A percentile compares a stretch with the other conserved stretches of the same genome.
Evolutionary conservation across 2,888 invertebrate genomes (phyloP).

Genomic region (Lissocephala sabroskyi): DNA sequence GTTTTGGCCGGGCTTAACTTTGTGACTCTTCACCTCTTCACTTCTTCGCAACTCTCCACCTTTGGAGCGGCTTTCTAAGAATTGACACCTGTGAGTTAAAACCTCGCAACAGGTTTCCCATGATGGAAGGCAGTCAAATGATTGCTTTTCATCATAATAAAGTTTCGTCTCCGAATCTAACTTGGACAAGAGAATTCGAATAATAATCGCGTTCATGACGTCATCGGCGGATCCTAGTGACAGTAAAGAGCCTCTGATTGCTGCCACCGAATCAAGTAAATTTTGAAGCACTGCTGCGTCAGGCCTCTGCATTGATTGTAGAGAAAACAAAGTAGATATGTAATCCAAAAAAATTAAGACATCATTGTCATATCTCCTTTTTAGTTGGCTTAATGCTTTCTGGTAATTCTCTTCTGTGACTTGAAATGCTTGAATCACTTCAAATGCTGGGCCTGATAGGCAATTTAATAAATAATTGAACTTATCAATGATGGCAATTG

Average conservation of each 20-base stretch:
- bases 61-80: neutral
- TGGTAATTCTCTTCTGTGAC: slow-evolving; percentile 3
- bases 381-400: neutral
- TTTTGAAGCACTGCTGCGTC: neutral
- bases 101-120: slow-evolving; percentile 11
- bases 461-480: slow-evolving; percentile 12
- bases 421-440: slow-evolving; percentile 1
- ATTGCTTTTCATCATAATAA: neutral
- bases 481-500: slow-evolving; percentile 5
- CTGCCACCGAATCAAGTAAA: neutral
- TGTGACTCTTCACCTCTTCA: neutral
- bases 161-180: neutral
- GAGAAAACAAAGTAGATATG: neutral
- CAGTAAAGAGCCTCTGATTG: neutral
- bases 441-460: slow-evolving; percentile 2
- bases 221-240: slow-evolving; percentile 3
- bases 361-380: slow-evolving; percentile 5
- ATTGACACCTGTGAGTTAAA: slow-evolving; percentile 8
- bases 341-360: slow-evolving; percentile 11
- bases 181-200: neutral
- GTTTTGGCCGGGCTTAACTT: neutral
- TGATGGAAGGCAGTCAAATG: neutral
- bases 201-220: slow-evolving; percentile 6
- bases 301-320: neutral
- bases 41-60: too few species aligned